A percentile compares a stretch with the other conserved stretches of the same genome.
Evolutionary conservation across 2,888 invertebrate genomes (phyloP).

Genomic region (Limnephilus rhombicus): DNA sequence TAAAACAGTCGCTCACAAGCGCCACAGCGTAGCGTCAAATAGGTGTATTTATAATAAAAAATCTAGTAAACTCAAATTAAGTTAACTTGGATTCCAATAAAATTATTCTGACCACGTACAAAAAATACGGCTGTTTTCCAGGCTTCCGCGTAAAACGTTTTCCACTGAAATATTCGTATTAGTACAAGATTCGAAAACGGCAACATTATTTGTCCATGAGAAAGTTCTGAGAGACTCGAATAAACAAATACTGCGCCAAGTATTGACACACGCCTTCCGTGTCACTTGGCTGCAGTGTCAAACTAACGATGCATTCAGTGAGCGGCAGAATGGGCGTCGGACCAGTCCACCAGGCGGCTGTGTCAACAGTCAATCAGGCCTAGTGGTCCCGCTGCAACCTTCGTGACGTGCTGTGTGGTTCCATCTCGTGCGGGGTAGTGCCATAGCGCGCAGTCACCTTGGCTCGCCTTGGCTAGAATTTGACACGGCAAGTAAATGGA

Average conservation of each 20-base stretch:
- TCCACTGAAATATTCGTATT: not conserved
- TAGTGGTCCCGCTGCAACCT: slow-evolving; percentile 5
- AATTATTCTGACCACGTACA: not conserved
- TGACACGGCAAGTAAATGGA: not conserved
- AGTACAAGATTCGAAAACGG: not conserved
- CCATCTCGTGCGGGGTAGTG: too few relatives aligned
- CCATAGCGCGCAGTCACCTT: not conserved
- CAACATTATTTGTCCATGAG: not conserved
- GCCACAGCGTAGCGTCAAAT: too few relatives aligned
- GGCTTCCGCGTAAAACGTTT: not conserved
- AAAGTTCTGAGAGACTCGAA: not conserved
- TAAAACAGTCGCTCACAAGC: too few relatives aligned
- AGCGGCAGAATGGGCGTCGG: slow-evolving; percentile 32
- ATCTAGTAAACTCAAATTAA: not conserved
- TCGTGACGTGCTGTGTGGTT: not conserved
- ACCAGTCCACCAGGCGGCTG: slow-evolving; percentile 43
- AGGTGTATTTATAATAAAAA: not conserved
- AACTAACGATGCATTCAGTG: slow-evolving; percentile 64
- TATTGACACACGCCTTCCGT: slow-evolving; percentile 57
- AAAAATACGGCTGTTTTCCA: not conserved
- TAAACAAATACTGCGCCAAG: slow-evolving; percentile 35
- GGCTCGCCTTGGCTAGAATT: too few relatives aligned
- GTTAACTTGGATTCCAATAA: not conserved
- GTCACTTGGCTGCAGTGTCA: slow-evolving; percentile 60
- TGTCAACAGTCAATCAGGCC: slow-evolving; percentile 65